Evolutionary conservation across 2,113 vertebrate species (phyloP), one percentile per base, ranked within the genome.

Genomic region (Serilophus lunatus): DNA sequence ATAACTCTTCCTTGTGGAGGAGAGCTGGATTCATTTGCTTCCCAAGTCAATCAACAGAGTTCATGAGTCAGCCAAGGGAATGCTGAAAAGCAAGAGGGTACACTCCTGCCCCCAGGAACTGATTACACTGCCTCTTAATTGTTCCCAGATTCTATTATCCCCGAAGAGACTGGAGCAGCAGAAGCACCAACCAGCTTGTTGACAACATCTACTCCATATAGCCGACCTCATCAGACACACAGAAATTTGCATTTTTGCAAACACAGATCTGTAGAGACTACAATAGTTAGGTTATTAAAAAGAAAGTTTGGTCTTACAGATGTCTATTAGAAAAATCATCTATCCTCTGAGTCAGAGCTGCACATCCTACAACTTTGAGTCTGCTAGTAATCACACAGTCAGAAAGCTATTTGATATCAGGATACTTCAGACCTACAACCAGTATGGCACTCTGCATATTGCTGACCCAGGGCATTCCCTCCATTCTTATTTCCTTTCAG

Each of bases 141-240:
- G 93, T 96, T 97, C 93, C 94, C 95, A 97, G 92, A 93, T 94
- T 95, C 96, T 93, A 95, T 95, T 96, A 95, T 93, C 69, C 90
- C 81, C 2, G 26, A 95, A 77, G 96, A 94, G 82, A 86, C 35
- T 63, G 3, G 51, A 72, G 63, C 82, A 92, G 93, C 91, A 95
- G 81, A 78, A 87, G 53, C 66, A 92, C 84, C 82, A 89, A 84
- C 42, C 93, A 95, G 92, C 88, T 95, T 94, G 93, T 92, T 83
- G 96, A 96, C 93, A 96, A 88, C 88, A 93, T 75, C 65, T 80
- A 86, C 88, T 72, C 83, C 61, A 42, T 45, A 38, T 35, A 96
- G 72, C 88, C 40, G 8, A 68, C 51, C 76, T 86, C 88, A 87
- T 76, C 92, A 90, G 94, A 70, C 63, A 85, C 6, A 84, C 38